These are phyloP conservation scores for Nylanderia fulva DNA, from an alignment of 1,140 invertebrate genomes.

Conservation along the genomic window DNA sequence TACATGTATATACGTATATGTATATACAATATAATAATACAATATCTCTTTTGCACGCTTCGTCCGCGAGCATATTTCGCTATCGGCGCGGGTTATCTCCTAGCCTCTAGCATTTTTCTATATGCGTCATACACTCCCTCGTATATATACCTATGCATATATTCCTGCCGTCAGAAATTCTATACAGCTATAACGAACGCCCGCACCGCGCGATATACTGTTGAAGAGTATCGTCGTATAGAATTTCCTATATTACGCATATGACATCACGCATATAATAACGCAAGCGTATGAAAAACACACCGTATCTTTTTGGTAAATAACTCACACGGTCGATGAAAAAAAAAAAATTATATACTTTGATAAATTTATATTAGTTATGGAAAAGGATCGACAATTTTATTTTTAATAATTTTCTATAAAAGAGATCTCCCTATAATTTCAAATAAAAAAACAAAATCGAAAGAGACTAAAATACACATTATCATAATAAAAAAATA, in stretches of 20 bases:
- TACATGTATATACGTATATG: too few species aligned
- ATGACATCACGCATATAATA: slow-evolving; percentile 12
- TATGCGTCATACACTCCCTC: slow-evolving; percentile 34
- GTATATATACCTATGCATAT: too few species aligned
- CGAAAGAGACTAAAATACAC: too few species aligned
- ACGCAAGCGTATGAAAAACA: neutral
- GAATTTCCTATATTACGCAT: slow-evolving; percentile 59
- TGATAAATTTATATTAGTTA: neutral
- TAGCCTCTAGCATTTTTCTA: slow-evolving; percentile 28
- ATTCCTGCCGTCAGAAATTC: slow-evolving; percentile 53
- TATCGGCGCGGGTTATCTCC: slow-evolving; percentile 36
- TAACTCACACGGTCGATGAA: neutral
- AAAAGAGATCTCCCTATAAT: neutral
- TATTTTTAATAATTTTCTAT: slow-evolving; percentile 2
- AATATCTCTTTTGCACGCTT: neutral
- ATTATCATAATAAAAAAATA: too few species aligned
- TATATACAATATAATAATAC: too few species aligned
- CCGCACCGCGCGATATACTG: slow-evolving; percentile 23
- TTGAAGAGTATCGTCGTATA: slow-evolving; percentile 40
- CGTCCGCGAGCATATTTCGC: neutral
- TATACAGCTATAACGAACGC: slow-evolving; percentile 50
- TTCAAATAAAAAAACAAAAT: neutral
- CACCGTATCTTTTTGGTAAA: neutral
- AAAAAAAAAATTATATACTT: neutral
- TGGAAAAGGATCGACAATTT: neutral